These are phyloP conservation scores for Cecidostiba fungosa DNA, from an alignment of 2,888 invertebrate species.

Conservation along the genomic window DNA sequence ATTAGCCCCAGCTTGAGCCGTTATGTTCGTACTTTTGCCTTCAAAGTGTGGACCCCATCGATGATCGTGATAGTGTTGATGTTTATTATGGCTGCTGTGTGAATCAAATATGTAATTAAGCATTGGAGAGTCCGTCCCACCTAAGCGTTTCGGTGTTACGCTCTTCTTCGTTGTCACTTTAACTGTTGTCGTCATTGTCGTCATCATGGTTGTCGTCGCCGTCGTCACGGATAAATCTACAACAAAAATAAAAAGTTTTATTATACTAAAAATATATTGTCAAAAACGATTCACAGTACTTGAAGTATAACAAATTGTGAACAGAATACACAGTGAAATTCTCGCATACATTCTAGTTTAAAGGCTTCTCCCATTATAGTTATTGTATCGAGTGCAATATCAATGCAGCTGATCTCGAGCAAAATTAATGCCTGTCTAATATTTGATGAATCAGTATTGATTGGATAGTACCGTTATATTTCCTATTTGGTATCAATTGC, in stretches of 20 bases:
- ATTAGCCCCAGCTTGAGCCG: conserved; percentile 87
- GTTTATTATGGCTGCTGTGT: conserved; percentile 86
- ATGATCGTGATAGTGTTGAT: conserved; percentile 84
- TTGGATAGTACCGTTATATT: not conserved
- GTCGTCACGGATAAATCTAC: conserved; percentile 23
- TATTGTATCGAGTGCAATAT: not conserved
- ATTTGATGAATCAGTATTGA: not conserved
- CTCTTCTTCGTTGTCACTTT: conserved; percentile 66
- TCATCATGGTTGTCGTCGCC: conserved; percentile 30
- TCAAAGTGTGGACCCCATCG: conserved; percentile 89
- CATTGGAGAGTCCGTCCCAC: conserved; percentile 85
- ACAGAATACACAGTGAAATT: no score
- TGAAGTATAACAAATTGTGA: no score
- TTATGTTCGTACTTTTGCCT: conserved; percentile 86
- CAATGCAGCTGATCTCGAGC: not conserved
- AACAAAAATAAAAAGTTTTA: not conserved
- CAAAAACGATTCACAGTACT: no score
- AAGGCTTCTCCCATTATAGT: not conserved
- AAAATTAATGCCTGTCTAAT: not conserved
- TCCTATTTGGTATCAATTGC: not conserved
- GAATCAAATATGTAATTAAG: conserved; percentile 88
- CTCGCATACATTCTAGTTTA: no score
- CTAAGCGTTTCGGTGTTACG: conserved; percentile 68
- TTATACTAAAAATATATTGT: not conserved
- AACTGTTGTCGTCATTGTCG: conserved; percentile 60